Evolutionary conservation across 2,888 invertebrate genomes (phyloP).

Genomic region (Hesperia comma): DNA sequence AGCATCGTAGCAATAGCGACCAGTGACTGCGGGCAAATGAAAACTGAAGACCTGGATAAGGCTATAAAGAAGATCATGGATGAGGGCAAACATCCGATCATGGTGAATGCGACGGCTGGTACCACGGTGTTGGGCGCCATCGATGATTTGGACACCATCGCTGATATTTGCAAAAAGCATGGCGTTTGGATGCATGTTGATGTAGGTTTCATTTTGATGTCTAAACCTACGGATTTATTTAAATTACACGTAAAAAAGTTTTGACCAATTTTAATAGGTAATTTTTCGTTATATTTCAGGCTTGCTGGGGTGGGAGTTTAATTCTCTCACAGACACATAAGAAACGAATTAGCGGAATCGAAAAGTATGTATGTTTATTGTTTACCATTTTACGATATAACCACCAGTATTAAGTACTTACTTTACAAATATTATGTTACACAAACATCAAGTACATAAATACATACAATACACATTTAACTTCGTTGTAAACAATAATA

Average conservation of each 20-base stretch:
- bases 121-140: slow-evolving; percentile 94
- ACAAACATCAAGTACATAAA: no score
- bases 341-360: slow-evolving; percentile 85
- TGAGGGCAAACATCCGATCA: slow-evolving; percentile 84
- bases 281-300: slow-evolving; percentile 73
- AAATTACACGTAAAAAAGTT: no score
- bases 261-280: background rate
- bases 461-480: no score
- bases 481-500: no score
- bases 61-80: slow-evolving; percentile 78
- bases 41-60: slow-evolving; percentile 82
- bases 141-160: slow-evolving; percentile 88
- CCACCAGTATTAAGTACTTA: no score
- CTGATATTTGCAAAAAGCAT: slow-evolving; percentile 87
- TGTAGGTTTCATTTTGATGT: slow-evolving; percentile 81
- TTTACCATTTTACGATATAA: no score
- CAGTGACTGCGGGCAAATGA: slow-evolving; percentile 88
- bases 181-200: slow-evolving; percentile 93
- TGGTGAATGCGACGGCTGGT: slow-evolving; percentile 90
- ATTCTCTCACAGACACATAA: slow-evolving; percentile 87
- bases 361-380: slow-evolving; percentile 74
- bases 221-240: no score
- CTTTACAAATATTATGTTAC: no score
- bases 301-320: slow-evolving; percentile 91
- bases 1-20: slow-evolving; percentile 86